Evolutionary conservation across 2,888 invertebrate species (phyloP).

Genomic region (Drosophila cognata): DNA sequence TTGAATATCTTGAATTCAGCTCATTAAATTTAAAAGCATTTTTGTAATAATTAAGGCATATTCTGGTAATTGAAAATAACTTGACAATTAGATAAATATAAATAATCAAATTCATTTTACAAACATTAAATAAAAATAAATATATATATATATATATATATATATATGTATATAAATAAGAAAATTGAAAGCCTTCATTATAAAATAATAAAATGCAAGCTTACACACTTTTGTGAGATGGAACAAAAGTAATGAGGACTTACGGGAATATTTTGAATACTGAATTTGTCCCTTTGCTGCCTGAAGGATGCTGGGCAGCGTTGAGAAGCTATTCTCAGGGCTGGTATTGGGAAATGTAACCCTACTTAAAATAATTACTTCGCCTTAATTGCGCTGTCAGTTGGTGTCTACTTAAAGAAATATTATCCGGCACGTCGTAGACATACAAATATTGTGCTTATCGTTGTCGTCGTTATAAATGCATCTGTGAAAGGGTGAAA

Average conservation of each 20-base stretch:
- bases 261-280: neutral
- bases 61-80: neutral
- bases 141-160: no score
- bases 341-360: slow-evolving; percentile 73
- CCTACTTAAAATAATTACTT: slow-evolving; percentile 81
- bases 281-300: neutral
- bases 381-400: slow-evolving; percentile 81
- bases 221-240: neutral
- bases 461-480: slow-evolving; percentile 38
- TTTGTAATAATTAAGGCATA: neutral
- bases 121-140: neutral
- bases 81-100: neutral
- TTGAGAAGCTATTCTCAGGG: slow-evolving; percentile 31
- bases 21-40: neutral
- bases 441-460: slow-evolving; percentile 65
- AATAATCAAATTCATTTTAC: neutral
- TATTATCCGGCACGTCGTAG: slow-evolving; percentile 69
- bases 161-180: no score
- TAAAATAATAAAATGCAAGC: neutral
- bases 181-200: neutral
- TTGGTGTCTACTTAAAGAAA: slow-evolving; percentile 80
- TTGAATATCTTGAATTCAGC: neutral
- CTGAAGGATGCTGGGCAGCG: slow-evolving; percentile 19
- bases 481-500: slow-evolving; percentile 54
- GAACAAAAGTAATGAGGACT: slow-evolving; percentile 8